Evolutionary conservation across 2,113 vertebrate genomes (phyloP).

Genomic region (Strix uralensis): DNA sequence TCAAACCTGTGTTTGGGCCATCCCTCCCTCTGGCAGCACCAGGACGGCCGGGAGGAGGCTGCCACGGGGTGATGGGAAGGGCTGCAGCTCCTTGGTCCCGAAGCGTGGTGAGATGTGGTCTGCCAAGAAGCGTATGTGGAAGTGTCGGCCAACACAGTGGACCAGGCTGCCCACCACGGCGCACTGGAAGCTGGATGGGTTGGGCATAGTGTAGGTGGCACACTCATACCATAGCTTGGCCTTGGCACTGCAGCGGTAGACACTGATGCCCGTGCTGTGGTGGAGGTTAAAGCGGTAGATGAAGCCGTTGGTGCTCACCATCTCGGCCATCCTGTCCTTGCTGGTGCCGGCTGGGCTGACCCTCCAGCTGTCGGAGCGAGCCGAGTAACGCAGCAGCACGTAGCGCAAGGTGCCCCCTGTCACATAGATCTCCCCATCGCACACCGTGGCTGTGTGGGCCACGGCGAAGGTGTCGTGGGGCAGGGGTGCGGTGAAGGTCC

Average conservation of each 20-base stretch:
- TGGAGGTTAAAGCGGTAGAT: constrained; percentile 89
- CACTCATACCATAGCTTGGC: constrained; percentile 90
- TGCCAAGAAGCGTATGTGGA: constrained; percentile 81
- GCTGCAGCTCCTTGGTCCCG: constrained; percentile 70
- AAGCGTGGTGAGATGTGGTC: constrained; percentile 87
- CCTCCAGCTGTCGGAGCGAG: constrained; percentile 78
- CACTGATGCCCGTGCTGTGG: constrained; percentile 77
- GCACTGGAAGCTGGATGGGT: constrained; percentile 80
- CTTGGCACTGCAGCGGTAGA: constrained; percentile 83
- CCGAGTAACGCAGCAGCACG: constrained; percentile 81
- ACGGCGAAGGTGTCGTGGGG: constrained; percentile 89
- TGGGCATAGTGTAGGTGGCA: constrained; percentile 44
- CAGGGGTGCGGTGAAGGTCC: constrained; percentile 84
- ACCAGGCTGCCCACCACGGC: constrained; percentile 70
- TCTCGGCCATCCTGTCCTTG: constrained; percentile 80
- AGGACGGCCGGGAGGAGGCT: constrained; percentile 82
- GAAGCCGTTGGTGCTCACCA: constrained; percentile 79
- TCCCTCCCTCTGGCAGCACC: constrained; percentile 70
- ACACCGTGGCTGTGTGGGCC: constrained; percentile 84
- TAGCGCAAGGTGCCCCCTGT: constrained; percentile 85
- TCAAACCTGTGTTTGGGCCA: constrained; percentile 77
- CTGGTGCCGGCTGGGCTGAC: constrained; percentile 57
- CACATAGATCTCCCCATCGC: constrained; percentile 84
- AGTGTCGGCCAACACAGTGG: constrained; percentile 82
- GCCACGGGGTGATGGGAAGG: constrained; percentile 78